Evolutionary conservation across 2,113 vertebrate species (phyloP), one percentile per base, ranked within the genome.

Genomic region (Pelmatolapia mariae): DNA sequence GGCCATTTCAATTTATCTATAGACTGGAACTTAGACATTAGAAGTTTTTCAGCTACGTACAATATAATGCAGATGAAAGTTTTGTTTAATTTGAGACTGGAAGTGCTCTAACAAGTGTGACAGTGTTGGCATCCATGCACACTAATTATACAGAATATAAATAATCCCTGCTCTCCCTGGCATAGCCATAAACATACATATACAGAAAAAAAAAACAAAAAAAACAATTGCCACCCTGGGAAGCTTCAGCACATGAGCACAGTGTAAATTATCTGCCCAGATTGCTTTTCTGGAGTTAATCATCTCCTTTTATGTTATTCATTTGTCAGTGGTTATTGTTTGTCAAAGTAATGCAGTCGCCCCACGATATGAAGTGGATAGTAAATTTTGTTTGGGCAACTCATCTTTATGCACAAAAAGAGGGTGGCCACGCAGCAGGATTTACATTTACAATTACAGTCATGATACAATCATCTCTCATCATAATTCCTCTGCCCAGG

Each of bases 261-360:
- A 4, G 83, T 61, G 91, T 92, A 95, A 95, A 95, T 95, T 85
- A 94, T 92, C 87, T 56, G 31, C 86, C 78, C 87, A 91, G 92
- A 93, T 93, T 94, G 92, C 92, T 94, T 95, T 90, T 92, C 87
- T 91, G 83, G 93, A 95, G 92, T 96, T 96, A 96, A 95, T 96
- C 93, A 96, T 96, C 93, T 92, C 89, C 94, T 93, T 95, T 94
- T 95, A 95, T 94, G 94, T 94, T 94, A 82, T 93, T 94, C 92
- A 95, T 95, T 96, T 95, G 95, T 96, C 95, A 94, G 16, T 81
- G 90, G 92, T 94, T 95, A 95, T 96, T 96, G 95, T 96, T 95
- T 94, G 93, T 93, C 93, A 90, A 89, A 93, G 89, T 94, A 91
- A 92, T 93, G 92, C 92, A 83, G 88, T 89, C 91, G 84, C 91